These are phyloP conservation scores for Trachops cirrhosus DNA, from an alignment of 2,797 vertebrate species.

Conservation along the genomic window DNA sequence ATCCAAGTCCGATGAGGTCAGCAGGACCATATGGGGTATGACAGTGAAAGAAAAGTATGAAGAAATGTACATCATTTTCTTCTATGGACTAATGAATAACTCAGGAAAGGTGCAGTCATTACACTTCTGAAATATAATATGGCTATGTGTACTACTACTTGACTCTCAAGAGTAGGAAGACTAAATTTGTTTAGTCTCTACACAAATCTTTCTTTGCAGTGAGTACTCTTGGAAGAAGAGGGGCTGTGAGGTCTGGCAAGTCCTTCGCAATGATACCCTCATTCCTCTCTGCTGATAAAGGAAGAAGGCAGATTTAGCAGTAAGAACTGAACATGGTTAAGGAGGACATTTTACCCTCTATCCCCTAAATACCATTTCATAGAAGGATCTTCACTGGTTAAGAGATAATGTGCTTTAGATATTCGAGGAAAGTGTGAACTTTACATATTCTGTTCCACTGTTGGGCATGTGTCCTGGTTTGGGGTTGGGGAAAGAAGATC, in stretches of 20 bases:
- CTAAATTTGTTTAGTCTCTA: conserved; percentile 4
- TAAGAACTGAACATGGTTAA: background rate
- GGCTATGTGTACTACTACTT: background rate
- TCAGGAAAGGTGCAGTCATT: background rate
- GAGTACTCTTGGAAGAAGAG: background rate
- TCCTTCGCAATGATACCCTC: background rate
- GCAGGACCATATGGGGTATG: background rate
- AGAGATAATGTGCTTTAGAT: background rate
- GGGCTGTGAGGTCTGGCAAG: background rate
- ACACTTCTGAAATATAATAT: background rate
- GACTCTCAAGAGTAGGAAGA: background rate
- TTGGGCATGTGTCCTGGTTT: background rate
- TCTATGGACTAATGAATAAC: background rate
- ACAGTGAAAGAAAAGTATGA: background rate
- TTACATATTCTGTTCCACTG: background rate
- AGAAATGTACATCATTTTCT: conserved; percentile 37
- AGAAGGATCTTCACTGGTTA: background rate
- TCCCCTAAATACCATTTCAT: background rate
- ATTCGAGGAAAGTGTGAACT: background rate
- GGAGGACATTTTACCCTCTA: background rate
- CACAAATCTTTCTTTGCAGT: background rate
- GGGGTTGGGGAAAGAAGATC: background rate
- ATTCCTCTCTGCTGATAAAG: background rate
- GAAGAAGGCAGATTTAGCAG: conserved; percentile 1
- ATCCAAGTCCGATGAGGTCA: background rate